Evolutionary conservation across 2,113 vertebrate species (phyloP).

Genomic region (Nestor notabilis): DNA sequence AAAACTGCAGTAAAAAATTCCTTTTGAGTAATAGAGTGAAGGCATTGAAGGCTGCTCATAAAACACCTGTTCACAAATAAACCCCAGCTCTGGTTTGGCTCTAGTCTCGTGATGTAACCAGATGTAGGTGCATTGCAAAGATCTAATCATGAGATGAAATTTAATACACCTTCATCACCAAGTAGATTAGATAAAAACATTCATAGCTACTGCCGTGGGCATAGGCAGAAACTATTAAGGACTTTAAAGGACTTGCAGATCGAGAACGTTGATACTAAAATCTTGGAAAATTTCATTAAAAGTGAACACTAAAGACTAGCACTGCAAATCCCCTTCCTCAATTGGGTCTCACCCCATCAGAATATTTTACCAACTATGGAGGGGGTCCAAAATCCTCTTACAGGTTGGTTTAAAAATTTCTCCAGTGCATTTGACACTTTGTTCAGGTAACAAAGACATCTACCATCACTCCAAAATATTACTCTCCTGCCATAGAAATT

Average conservation of each 20-base stretch:
- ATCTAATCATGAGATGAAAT: slow-evolving; percentile 21
- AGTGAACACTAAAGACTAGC: not conserved
- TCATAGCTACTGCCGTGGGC: not conserved
- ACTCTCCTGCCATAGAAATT: not conserved
- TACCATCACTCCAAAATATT: not conserved
- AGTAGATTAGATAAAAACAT: slow-evolving; percentile 40
- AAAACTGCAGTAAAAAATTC: not conserved
- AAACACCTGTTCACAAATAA: not conserved
- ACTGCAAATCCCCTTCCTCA: not conserved
- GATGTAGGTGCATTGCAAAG: not conserved
- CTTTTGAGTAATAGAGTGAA: not conserved
- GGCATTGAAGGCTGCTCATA: not conserved
- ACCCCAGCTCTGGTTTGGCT: not conserved
- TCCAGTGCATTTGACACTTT: not conserved
- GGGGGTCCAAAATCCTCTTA: not conserved
- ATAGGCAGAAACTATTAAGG: slow-evolving; percentile 31
- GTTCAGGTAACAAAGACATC: not conserved
- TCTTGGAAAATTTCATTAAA: not conserved
- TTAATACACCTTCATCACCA: slow-evolving; percentile 30
- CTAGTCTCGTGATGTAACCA: not conserved
- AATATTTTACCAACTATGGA: not conserved
- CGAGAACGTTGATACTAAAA: not conserved
- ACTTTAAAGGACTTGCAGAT: slow-evolving; percentile 35
- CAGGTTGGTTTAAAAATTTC: not conserved
- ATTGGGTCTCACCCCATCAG: not conserved